Base-by-base conservation (phyloP, 2,888 invertebrate species). In the Conus canariensis region DNA sequence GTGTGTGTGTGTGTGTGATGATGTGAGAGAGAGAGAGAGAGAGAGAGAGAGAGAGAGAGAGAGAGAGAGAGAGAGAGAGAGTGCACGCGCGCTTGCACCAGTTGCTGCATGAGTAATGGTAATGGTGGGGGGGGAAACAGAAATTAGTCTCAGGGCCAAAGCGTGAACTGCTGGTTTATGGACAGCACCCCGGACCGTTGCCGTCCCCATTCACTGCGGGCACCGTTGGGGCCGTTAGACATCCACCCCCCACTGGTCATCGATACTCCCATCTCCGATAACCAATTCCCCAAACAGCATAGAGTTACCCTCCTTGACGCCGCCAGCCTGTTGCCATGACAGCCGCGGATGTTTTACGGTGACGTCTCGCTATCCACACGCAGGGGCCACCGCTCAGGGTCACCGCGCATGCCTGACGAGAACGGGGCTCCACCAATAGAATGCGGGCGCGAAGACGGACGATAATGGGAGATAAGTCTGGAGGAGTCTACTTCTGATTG, bases 281-380 rank as follows among this genome's bases (percentile, higher is more conserved):
- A 80, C 80, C 80, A 80, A 80, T 45, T 80, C 80, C 80, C 80
- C 30, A 30, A 25, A 80, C 19, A 14, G 80, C 9, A 45, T 80
- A 80, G 80, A 80, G 80, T 80, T 80, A 59, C 87, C 16, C n/a
- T 87, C 87, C 67, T 87, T 80, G 80, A 80, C 80, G 80, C 80
- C 12, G 80, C 80, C 30, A 80, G 45, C 80, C 80, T 80, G 80
- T 80, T 80, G 80, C 80, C 80, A 80, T 80, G 80, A 80, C 80
- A 80, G 80, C 80, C 74, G 30, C 14, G 5, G 80, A 14, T 80
- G 19, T 19, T 80, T 80, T 80, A 80, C 30, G 80, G 45, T 80
- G 80, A 80, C 80, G 80, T 80, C 30, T 45, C 80, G 80, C 80
- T 80, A 80, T 80, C 80, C 80, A 2, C 80, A 80, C 30, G 45